Evolutionary conservation across 23 tunicate genomes (phyloP).

Genomic region (Aplidium turbinatum): DNA sequence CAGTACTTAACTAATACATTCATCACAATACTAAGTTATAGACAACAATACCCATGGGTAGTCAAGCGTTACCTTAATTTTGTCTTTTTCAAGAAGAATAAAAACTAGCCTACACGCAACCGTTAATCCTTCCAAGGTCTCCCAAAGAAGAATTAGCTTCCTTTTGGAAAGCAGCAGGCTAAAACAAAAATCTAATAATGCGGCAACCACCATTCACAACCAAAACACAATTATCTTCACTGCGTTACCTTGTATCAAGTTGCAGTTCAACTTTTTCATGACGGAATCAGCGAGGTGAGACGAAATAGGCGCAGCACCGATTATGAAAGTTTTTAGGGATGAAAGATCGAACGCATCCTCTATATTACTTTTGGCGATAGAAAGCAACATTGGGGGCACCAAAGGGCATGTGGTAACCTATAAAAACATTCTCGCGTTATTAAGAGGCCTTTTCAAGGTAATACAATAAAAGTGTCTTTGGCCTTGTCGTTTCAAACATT

Average conservation of each 20-base stretch:
- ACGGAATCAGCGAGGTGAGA: background rate
- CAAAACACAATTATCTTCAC: background rate
- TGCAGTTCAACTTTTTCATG: slow-evolving; percentile 4
- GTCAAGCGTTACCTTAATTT: too few species aligned
- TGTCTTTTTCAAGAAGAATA: too few species aligned
- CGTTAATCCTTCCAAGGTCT: too few species aligned
- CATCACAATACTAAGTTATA: background rate
- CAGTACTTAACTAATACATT: background rate
- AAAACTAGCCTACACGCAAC: too few species aligned
- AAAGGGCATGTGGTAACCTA: slow-evolving; percentile 24
- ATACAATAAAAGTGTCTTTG: too few species aligned
- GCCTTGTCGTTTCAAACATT: too few species aligned
- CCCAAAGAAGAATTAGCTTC: too few species aligned
- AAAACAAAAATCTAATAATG: background rate
- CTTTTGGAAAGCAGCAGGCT: too few species aligned
- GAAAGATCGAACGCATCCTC: background rate
- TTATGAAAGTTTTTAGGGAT: slow-evolving; percentile 6
- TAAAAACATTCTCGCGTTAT: too few species aligned
- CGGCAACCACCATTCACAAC: background rate
- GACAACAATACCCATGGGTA: too few species aligned
- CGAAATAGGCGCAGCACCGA: slow-evolving; percentile 39
- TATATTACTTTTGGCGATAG: slow-evolving; percentile 24
- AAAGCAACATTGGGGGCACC: slow-evolving; percentile 41
- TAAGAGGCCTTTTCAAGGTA: too few species aligned
- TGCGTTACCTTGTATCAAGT: slow-evolving; percentile 8